phyloP scores from a whole-genome alignment of 2,888 invertebrate species.

The Pandemis heparana region DNA sequence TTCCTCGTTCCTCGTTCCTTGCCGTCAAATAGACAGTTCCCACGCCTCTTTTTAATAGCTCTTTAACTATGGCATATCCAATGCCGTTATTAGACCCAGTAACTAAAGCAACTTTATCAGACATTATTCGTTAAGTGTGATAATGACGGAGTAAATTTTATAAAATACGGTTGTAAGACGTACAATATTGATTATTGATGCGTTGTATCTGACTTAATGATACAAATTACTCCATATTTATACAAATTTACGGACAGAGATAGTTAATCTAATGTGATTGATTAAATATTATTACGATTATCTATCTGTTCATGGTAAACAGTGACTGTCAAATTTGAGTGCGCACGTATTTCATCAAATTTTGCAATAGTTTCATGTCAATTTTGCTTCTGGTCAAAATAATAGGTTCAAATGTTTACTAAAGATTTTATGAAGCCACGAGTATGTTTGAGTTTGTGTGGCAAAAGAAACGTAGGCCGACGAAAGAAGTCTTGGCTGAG shows the following conservation, averaged over 20 bases:
- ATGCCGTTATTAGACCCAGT: constrained; percentile 89
- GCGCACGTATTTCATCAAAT: neutral
- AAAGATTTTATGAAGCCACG: no score
- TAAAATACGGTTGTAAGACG: no score
- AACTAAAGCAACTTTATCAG: constrained; percentile 69
- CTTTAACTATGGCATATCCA: constrained; percentile 87
- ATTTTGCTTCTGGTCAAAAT: no score
- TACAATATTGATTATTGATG: neutral
- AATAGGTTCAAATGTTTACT: no score
- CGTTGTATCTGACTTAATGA: neutral
- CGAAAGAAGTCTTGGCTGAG: no score
- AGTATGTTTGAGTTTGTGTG: no score
- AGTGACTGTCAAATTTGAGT: neutral
- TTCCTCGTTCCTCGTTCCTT: constrained; percentile 82
- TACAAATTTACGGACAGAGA: neutral
- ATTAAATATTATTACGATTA: neutral
- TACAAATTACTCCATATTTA: neutral
- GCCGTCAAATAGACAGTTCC: constrained; percentile 88
- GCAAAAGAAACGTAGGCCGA: no score
- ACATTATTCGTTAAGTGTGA: constrained; percentile 44
- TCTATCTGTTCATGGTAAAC: neutral
- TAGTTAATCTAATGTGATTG: neutral
- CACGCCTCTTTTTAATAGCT: constrained; percentile 85
- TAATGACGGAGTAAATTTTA: neutral
- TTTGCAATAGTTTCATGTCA: neutral